These are phyloP conservation scores for Lepus americanus DNA, from an alignment of 2,113 vertebrate species.

Conservation along the genomic window DNA sequence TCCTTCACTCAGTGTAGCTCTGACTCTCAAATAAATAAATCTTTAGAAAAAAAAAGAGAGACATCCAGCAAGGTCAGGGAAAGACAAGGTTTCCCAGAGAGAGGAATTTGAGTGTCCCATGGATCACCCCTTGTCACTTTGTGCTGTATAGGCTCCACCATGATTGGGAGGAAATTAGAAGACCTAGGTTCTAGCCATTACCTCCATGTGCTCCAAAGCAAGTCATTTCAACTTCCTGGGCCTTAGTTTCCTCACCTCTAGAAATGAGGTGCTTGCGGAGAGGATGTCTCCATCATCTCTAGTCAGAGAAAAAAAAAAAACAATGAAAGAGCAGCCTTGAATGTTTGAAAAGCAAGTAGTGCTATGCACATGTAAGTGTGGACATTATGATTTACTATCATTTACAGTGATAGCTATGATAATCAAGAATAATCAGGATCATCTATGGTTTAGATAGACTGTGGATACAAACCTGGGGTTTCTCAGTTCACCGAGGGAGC, in stretches of 20 bases:
- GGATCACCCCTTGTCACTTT: slow-evolving; percentile 5
- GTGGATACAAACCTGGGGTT: not conserved
- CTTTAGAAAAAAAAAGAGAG: not conserved
- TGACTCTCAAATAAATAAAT: too few species aligned
- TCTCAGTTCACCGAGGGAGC: not conserved
- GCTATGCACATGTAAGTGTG: not conserved
- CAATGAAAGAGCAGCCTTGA: not conserved
- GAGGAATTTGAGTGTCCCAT: not conserved
- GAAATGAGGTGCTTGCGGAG: not conserved
- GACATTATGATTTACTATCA: not conserved
- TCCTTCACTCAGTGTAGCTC: too few species aligned
- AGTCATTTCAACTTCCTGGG: not conserved
- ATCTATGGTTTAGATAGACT: not conserved
- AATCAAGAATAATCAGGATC: slow-evolving; percentile 20
- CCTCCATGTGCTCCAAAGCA: not conserved
- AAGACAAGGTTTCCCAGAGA: slow-evolving; percentile 2
- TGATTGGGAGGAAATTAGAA: not conserved
- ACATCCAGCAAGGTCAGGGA: not conserved
- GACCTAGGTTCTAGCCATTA: not conserved
- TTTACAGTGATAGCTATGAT: not conserved
- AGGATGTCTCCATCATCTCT: not conserved
- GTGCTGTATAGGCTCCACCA: not conserved
- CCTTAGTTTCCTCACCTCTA: slow-evolving; percentile 37
- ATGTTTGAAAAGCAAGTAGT: not conserved
- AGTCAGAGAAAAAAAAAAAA: slow-evolving; percentile 46